phyloP scores from a whole-genome alignment of 2,797 vertebrate genomes.

The Australoheros facetus region DNA sequence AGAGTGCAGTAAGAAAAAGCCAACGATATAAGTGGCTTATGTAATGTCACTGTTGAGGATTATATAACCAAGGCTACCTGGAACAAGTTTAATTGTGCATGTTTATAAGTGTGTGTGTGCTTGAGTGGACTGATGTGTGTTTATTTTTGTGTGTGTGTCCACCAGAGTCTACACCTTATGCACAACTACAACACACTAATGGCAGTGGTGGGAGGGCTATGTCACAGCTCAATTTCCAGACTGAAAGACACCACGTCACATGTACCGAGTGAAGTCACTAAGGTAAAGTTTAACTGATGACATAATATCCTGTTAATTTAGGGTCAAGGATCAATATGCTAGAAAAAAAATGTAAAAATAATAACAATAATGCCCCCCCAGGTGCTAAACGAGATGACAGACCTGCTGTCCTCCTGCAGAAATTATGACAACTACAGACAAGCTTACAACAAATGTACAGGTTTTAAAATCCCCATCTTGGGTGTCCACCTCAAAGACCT shows the following conservation, averaged over 20 bases:
- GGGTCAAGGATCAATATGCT: neutral
- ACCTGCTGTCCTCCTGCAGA: constrained; percentile 92
- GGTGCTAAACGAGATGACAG: constrained; percentile 96
- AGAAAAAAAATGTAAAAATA: neutral
- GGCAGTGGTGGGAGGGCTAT: constrained; percentile 95
- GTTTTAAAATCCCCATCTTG: constrained; percentile 95
- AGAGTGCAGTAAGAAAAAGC: constrained; percentile 60
- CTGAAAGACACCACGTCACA: constrained; percentile 95
- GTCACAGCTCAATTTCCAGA: constrained; percentile 95
- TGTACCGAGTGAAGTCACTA: constrained; percentile 90
- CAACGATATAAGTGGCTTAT: constrained; percentile 71
- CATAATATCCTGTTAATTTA: neutral
- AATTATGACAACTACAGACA: constrained; percentile 95
- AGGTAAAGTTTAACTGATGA: constrained; percentile 77
- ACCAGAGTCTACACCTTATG: constrained; percentile 87
- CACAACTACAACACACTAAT: constrained; percentile 98
- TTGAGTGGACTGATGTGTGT: constrained; percentile 28
- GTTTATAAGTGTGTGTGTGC: constrained; percentile 22
- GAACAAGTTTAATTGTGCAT: constrained; percentile 63
- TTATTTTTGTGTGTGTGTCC: constrained; percentile 15
- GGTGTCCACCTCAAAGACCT: constrained; percentile 96
- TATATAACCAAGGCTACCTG: constrained; percentile 73
- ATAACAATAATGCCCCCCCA: constrained; percentile 46
- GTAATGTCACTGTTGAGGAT: constrained; percentile 58
- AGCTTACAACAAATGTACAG: constrained; percentile 86